Base-by-base conservation (phyloP, 2,888 invertebrate species). In the Lasioglossum marginatum region DNA sequence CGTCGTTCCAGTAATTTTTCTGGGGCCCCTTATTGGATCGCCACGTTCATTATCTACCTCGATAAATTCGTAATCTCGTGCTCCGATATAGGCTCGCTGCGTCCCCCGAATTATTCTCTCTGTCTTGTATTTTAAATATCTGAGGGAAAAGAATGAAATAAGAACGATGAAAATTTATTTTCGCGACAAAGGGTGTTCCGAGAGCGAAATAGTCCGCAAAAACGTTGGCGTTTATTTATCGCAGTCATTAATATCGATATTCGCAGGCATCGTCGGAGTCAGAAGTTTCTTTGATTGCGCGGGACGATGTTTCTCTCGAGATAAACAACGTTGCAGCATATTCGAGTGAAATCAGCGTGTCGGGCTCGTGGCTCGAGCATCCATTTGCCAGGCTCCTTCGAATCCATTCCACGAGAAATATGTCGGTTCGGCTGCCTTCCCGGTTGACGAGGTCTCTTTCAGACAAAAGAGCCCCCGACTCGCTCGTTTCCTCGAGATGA, bases 401-500 rank as follows among this genome's bases (percentile, higher is more conserved):
- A 52, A 77, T 40, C 31, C 45, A 45, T 70, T 37, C 70, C 34
- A 48, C 68, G 52, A 77, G 68, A 77, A 77, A 82, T 82, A 81
- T 77, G 83, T 82, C 63, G 70, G 70, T 16, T 45, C 66, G 34
- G 77, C 37, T 81, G 31, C 34, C 66, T 66, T 27, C 63, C 43
- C 48, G 48, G 37, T 60, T 48, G 77, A 83, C 76, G 66, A 77
- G 83, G 43, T 75, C 81, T 27, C 48, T 83, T 77, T 52, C 83
- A 77, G 72, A 82, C 82, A 83, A 84, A 84, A 70, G 70, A 66
- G 45, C 71, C 31, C 66, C 60, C 71, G 63, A 83, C 37, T 73
- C 63, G 43, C 40, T 72, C 84, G 75, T 79, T 85, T 79, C 85
- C 79, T 57, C 66, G 76, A 57, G 72, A 85, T 85, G 57, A 66